Evolutionary conservation across 2,797 vertebrate species (phyloP).

Genomic region (Thalassophryne amazonica): DNA sequence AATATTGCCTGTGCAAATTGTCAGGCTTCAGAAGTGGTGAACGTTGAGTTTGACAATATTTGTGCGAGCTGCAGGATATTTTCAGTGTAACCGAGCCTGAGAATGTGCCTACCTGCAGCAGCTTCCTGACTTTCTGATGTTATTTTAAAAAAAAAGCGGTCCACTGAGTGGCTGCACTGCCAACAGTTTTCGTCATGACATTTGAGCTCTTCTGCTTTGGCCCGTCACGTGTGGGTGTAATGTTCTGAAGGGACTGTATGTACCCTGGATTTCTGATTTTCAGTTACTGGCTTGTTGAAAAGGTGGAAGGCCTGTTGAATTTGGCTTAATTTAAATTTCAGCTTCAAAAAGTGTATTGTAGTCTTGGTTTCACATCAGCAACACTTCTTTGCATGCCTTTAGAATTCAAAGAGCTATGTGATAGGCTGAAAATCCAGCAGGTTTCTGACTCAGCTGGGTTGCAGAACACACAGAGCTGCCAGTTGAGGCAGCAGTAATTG

Average conservation of each 20-base stretch:
- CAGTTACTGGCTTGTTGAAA: too few relatives aligned
- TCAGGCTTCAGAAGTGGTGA: too few relatives aligned
- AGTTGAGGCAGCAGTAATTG: constrained; percentile 43
- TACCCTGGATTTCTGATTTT: constrained; percentile 17
- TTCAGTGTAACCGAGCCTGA: not conserved
- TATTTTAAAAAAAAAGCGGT: constrained; percentile 15
- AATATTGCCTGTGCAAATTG: too few relatives aligned
- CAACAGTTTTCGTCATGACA: constrained; percentile 26
- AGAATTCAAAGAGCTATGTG: constrained; percentile 11
- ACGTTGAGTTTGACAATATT: not conserved
- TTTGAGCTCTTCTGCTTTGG: too few relatives aligned
- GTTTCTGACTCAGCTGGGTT: constrained; percentile 20
- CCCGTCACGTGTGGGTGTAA: too few relatives aligned
- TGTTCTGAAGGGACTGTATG: too few relatives aligned
- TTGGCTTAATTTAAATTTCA: too few relatives aligned
- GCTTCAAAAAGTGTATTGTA: too few relatives aligned
- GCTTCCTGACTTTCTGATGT: constrained; percentile 8
- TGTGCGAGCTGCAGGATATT: not conserved
- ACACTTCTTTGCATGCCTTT: not conserved
- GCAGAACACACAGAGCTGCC: constrained; percentile 33
- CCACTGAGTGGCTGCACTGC: constrained; percentile 7
- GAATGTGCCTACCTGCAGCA: not conserved
- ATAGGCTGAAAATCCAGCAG: constrained; percentile 9
- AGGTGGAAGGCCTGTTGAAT: too few relatives aligned
- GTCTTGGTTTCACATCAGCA: not conserved